A percentile compares a stretch with the other conserved stretches of the same genome.
Conservation (phyloP, 2,888 invertebrate genomes). For the Drosophila longiperda region DNA sequence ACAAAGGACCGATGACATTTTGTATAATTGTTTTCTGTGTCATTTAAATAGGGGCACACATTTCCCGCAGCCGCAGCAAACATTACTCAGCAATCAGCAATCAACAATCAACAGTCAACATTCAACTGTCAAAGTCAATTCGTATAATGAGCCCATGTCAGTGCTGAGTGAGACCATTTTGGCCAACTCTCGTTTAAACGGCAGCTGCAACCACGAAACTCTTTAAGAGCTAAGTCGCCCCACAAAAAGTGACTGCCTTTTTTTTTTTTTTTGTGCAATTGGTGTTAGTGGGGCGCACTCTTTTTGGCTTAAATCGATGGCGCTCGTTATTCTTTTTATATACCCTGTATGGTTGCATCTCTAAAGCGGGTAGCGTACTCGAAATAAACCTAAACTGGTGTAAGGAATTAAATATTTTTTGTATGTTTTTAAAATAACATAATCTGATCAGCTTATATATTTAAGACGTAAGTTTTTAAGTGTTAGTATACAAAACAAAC, state of each 20-base stretch:
- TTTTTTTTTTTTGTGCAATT: constrained; percentile 15
- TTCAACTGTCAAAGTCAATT: constrained; percentile 42
- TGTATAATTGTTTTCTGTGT: constrained; percentile 48
- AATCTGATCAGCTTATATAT: background rate
- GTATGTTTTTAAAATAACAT: background rate
- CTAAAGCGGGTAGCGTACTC: background rate
- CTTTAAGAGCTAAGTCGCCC: constrained; percentile 19
- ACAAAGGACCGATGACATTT: constrained; percentile 28
- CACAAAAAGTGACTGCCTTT: constrained; percentile 2
- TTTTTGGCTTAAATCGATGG: constrained; percentile 40
- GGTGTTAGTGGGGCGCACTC: constrained; percentile 32
- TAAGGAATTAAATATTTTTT: background rate
- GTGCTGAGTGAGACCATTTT: constrained; percentile 11
- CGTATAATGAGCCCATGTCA: constrained; percentile 36
- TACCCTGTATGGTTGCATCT: constrained; percentile 8
- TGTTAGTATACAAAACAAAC: background rate
- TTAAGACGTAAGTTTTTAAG: background rate
- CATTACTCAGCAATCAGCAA: constrained; percentile 22
- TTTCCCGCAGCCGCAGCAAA: constrained; percentile 7
- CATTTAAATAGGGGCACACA: constrained; percentile 13
- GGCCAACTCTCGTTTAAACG: constrained; percentile 6
- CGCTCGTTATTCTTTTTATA: constrained; percentile 19
- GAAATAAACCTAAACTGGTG: background rate
- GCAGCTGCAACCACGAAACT: background rate
- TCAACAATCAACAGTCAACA: constrained; percentile 24